Conservation (phyloP, 2,797 vertebrate genomes). For the Sebastes iracundus region DNA sequence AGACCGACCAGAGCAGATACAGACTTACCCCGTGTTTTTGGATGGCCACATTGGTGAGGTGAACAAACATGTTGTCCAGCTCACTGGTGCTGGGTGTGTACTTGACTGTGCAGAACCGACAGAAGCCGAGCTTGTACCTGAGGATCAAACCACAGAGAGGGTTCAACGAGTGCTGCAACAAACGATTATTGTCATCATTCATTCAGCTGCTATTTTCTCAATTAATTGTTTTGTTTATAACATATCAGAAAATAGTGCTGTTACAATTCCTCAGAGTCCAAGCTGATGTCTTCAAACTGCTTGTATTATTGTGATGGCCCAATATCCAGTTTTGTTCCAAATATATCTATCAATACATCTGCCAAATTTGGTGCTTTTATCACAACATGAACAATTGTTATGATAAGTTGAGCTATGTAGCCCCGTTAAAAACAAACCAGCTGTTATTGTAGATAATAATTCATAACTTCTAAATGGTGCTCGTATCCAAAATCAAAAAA, state of each 20-base stretch:
- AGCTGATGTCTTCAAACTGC: background rate
- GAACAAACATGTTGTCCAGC: constrained; percentile 98
- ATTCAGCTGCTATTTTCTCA: background rate
- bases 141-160: constrained; percentile 4
- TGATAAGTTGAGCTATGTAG: too few species aligned
- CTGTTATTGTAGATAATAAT: background rate
- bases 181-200: background rate
- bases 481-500: too few species aligned
- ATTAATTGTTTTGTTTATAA: background rate
- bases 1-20: background rate
- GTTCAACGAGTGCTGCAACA: background rate
- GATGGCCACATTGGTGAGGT: constrained; percentile 98
- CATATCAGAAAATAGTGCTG: background rate
- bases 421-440: background rate
- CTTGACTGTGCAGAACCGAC: constrained; percentile 97
- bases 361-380: too few species aligned
- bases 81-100: constrained; percentile 98
- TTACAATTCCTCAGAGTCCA: background rate
- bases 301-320: too few species aligned
- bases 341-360: too few species aligned
- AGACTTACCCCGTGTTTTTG: constrained; percentile 94
- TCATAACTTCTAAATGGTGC: background rate
- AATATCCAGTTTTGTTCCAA: too few species aligned
- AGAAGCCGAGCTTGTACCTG: constrained; percentile 99
- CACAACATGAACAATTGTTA: too few species aligned